Evolutionary conservation across 2,888 invertebrate species (phyloP).

Genomic region (Drosophila ustulata): DNA sequence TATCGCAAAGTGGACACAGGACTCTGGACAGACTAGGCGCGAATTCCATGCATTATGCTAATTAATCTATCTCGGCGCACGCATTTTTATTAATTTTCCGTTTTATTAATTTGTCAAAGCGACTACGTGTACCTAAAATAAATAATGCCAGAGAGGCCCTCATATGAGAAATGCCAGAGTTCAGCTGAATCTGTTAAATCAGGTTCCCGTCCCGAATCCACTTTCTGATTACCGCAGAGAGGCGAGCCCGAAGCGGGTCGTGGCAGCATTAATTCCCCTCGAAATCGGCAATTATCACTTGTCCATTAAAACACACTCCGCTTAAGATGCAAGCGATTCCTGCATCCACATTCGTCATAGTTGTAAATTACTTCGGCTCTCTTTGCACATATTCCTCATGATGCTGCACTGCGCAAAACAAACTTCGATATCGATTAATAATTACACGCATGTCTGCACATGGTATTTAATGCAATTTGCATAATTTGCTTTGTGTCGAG

Average conservation of each 20-base stretch:
- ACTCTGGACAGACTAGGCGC: conserved; percentile 1
- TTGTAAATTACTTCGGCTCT: not conserved
- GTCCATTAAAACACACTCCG: no score
- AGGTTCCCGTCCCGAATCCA: conserved; percentile 6
- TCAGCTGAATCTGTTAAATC: conserved; percentile 11
- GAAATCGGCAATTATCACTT: not conserved
- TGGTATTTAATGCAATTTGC: not conserved
- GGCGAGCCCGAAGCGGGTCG: not conserved
- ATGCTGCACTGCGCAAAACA: conserved; percentile 2
- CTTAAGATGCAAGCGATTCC: not conserved
- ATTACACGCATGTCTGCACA: not conserved
- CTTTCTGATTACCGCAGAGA: conserved; percentile 7
- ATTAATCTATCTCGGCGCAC: conserved; percentile 29
- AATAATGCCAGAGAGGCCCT: not conserved
- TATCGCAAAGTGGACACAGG: conserved; percentile 7
- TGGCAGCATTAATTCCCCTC: not conserved
- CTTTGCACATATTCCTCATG: not conserved
- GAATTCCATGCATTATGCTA: conserved; percentile 29
- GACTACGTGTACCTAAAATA: conserved; percentile 1
- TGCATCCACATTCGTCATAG: not conserved
- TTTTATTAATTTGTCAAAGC: conserved; percentile 2
- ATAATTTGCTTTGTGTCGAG: not conserved
- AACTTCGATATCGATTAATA: not conserved
- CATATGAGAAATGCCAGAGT: conserved; percentile 48
- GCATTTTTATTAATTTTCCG: conserved; percentile 7